A percentile compares a stretch with the other conserved stretches of the same genome.
Evolutionary conservation across 2,888 invertebrate species (phyloP).

Genomic region (Drosophila birchii): DNA sequence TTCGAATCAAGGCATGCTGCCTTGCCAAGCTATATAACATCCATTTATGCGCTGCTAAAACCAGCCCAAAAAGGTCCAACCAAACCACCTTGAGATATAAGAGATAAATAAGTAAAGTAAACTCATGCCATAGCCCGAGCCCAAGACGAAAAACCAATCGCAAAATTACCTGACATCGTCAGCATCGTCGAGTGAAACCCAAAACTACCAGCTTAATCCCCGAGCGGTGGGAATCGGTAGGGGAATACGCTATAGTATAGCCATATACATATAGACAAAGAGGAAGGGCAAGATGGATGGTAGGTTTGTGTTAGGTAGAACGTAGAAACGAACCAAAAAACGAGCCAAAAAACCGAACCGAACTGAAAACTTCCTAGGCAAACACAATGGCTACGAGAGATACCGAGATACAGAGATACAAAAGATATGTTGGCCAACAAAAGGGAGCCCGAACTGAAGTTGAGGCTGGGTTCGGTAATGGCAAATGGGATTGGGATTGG

Average conservation of each 20-base stretch:
- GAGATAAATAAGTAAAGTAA: constrained; percentile 43
- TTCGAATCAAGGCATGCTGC: constrained; percentile 20
- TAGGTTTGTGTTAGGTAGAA: constrained; percentile 26
- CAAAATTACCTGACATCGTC: constrained; percentile 55
- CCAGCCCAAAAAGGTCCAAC: constrained; percentile 44
- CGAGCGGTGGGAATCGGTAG: constrained; percentile 20
- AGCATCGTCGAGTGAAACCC: constrained; percentile 42
- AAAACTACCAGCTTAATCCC: constrained; percentile 45
- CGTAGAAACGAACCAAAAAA: constrained; percentile 36
- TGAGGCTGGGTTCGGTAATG: constrained; percentile 17
- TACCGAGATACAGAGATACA: constrained; percentile 60
- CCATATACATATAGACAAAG: constrained; percentile 11
- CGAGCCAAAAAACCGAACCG: constrained; percentile 39
- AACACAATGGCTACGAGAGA: constrained; percentile 46
- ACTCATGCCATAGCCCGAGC: constrained; percentile 32
- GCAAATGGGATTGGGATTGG: constrained; percentile 24
- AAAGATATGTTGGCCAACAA: constrained; percentile 64
- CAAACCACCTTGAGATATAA: constrained; percentile 61
- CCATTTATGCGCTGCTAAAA: constrained; percentile 34
- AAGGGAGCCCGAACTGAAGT: constrained; percentile 44
- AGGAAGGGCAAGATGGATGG: constrained; percentile 20
- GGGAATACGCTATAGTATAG: constrained; percentile 13
- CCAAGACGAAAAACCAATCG: constrained; percentile 65
- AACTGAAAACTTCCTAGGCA: constrained; percentile 41
- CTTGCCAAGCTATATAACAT: constrained; percentile 39